phyloP scores from a whole-genome alignment of 2,888 invertebrate species.

The Leptinotarsa juncta region DNA sequence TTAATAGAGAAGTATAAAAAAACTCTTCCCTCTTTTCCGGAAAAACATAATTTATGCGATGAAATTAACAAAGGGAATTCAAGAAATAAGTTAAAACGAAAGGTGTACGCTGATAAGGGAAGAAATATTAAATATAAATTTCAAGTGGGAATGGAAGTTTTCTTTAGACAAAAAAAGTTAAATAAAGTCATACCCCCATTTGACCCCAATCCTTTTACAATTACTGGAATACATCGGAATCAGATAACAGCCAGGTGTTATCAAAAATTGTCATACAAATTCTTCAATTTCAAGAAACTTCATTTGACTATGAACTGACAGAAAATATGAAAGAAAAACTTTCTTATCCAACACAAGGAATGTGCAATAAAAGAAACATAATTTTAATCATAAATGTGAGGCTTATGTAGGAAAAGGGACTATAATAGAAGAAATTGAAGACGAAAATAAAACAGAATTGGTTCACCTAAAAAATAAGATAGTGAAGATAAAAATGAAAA shows the following conservation, averaged over 20 bases:
- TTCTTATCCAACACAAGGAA: too few relatives aligned
- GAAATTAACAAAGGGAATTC: background rate
- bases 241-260: background rate
- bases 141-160: background rate
- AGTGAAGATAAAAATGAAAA: too few relatives aligned
- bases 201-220: constrained; percentile 2
- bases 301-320: too few relatives aligned
- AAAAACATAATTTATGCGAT: background rate
- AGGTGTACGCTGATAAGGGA: background rate
- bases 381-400: too few relatives aligned
- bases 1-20: background rate
- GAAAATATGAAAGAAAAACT: too few relatives aligned
- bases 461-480: too few relatives aligned
- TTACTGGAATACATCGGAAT: background rate
- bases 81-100: constrained; percentile 1
- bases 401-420: too few relatives aligned
- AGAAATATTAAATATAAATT: background rate
- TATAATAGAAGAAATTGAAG: background rate
- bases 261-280: background rate
- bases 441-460: too few relatives aligned
- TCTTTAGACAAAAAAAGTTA: constrained; percentile 1
- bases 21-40: background rate
- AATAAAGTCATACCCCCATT: constrained; percentile 10
- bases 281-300: background rate
- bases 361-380: too few relatives aligned